phyloP scores from a whole-genome alignment of 1,140 invertebrate species.

The Eriosoma lanigerum region DNA sequence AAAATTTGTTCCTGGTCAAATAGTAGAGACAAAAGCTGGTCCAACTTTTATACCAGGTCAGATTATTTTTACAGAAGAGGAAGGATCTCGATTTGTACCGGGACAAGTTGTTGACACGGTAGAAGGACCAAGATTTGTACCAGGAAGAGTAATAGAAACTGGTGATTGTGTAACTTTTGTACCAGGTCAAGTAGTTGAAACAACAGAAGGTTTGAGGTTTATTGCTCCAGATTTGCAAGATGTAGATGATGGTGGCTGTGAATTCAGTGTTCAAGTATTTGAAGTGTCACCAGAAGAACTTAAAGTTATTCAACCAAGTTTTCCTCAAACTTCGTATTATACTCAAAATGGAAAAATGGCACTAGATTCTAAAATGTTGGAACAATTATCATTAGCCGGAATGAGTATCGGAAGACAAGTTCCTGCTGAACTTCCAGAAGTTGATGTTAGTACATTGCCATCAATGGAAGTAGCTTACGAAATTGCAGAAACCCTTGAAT shows the following conservation, averaged over 20 bases:
- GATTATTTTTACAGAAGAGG: conserved; percentile 71
- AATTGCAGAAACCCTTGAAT: conserved; percentile 59
- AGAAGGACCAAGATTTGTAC: conserved; percentile 72
- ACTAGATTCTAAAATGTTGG: conserved; percentile 69
- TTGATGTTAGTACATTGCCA: conserved; percentile 61
- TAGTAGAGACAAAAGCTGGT: conserved; percentile 71
- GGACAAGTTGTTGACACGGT: conserved; percentile 73
- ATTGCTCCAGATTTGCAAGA: conserved; percentile 70
- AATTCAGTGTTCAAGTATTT: conserved; percentile 76
- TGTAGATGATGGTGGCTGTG: conserved; percentile 64
- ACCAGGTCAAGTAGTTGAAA: conserved; percentile 72
- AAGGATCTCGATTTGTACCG: conserved; percentile 71
- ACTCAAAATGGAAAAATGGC: conserved; percentile 64
- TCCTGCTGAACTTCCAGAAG: conserved; percentile 64
- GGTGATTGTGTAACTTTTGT: conserved; percentile 70
- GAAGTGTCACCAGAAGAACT: conserved; percentile 72
- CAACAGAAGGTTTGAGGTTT: conserved; percentile 70
- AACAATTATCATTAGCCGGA: conserved; percentile 70
- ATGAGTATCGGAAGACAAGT: conserved; percentile 70
- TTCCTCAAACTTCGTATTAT: conserved; percentile 57
- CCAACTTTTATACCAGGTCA: conserved; percentile 75
- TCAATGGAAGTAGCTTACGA: conserved; percentile 59
- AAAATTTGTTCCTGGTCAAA: conserved; percentile 71
- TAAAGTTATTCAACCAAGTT: conserved; percentile 64
- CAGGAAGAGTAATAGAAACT: conserved; percentile 70